Evolutionary conservation across 2,888 invertebrate genomes (phyloP).

Genomic region (Pterobdella sp.): DNA sequence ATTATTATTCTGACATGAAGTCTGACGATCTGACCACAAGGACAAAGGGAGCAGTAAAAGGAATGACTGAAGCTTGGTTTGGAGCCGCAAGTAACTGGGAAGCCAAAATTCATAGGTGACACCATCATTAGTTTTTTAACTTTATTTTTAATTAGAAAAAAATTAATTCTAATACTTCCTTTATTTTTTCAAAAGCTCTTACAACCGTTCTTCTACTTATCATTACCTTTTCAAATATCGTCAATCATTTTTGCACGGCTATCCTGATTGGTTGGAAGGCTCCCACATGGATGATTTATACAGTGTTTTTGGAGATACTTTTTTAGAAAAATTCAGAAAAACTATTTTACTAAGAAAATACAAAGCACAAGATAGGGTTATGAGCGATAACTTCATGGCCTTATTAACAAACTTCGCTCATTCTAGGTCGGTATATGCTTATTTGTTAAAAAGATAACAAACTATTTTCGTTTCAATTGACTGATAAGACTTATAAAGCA

Average conservation of each 20-base stretch:
- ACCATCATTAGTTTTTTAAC: background rate
- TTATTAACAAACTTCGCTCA: slow-evolving; percentile 36
- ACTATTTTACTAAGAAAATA: slow-evolving; percentile 23
- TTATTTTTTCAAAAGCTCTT: slow-evolving; percentile 23
- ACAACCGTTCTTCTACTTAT: slow-evolving; percentile 29
- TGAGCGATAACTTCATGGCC: slow-evolving; percentile 28
- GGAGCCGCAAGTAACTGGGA: slow-evolving; percentile 28
- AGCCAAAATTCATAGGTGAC: slow-evolving; percentile 16
- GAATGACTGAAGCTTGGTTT: slow-evolving; percentile 30
- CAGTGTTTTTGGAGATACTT: slow-evolving; percentile 34
- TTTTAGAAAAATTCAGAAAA: slow-evolving; percentile 28
- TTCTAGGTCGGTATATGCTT: slow-evolving; percentile 30
- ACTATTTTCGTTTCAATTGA: background rate
- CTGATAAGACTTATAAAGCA: slow-evolving; percentile 1
- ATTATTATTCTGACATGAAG: slow-evolving; percentile 28
- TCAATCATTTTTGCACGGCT: slow-evolving; percentile 33
- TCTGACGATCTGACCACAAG: slow-evolving; percentile 24
- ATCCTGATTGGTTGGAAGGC: slow-evolving; percentile 33
- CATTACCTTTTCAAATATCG: slow-evolving; percentile 32
- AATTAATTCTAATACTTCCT: slow-evolving; percentile 6
- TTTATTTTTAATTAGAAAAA: background rate
- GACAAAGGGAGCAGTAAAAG: slow-evolving; percentile 18
- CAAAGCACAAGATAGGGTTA: slow-evolving; percentile 24
- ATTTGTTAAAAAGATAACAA: background rate
- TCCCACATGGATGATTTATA: slow-evolving; percentile 36